Evolutionary conservation across 2,888 invertebrate genomes (phyloP).

Genomic region (Drosophila helvetica): DNA sequence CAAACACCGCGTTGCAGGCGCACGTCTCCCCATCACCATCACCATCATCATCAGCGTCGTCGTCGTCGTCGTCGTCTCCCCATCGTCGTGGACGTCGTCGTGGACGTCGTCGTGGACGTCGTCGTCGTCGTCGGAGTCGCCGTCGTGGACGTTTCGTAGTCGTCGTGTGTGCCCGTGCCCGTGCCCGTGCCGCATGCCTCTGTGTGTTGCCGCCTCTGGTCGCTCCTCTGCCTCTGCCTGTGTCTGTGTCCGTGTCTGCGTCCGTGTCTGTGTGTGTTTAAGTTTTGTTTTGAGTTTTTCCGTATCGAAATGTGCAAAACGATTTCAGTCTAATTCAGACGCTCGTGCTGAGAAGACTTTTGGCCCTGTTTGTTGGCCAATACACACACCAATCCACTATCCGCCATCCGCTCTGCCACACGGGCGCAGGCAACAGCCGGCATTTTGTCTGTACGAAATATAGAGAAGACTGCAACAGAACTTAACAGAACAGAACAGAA

Average conservation of each 20-base stretch:
- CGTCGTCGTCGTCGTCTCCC: not conserved
- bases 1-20: not conserved
- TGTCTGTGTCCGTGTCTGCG: slow-evolving; percentile 59
- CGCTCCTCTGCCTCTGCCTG: slow-evolving; percentile 19
- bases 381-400: slow-evolving; percentile 1
- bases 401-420: not conserved
- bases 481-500: slow-evolving; percentile 10
- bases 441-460: not conserved
- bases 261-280: slow-evolving; percentile 61
- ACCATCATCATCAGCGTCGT: not conserved
- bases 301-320: slow-evolving; percentile 84
- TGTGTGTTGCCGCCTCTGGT: not conserved
- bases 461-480: not conserved
- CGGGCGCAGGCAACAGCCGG: not conserved
- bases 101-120: not conserved
- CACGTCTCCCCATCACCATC: not conserved
- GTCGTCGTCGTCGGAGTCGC: not conserved
- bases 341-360: slow-evolving; percentile 84
- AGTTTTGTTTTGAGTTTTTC: slow-evolving; percentile 83
- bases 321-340: slow-evolving; percentile 84
- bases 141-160: not conserved
- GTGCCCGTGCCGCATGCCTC: not conserved
- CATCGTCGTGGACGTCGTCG: not conserved
- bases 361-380: slow-evolving; percentile 73
- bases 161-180: not conserved